Base-by-base conservation (phyloP, 2,888 invertebrate species). In the Zhuqinia jingwanae region DNA sequence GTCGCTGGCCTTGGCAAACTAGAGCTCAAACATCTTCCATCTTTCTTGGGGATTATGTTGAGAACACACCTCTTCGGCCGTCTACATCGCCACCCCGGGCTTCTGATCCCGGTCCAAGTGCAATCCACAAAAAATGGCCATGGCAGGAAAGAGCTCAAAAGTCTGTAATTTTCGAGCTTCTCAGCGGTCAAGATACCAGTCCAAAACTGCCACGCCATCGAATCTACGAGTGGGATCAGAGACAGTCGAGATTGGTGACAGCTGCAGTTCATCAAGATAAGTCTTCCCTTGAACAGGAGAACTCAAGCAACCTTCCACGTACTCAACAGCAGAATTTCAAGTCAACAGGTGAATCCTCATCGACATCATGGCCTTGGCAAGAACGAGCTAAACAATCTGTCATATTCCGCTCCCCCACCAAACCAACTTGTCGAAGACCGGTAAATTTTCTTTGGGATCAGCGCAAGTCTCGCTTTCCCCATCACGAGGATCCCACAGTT, bases 71-170 rank as follows among this genome's bases (percentile, higher is more conserved):
- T 15, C 73, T 22, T 3, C 20, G 22, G 27, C 47, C 42, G 10
- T n/a, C 11, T 27, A 10, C 20, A 2, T 30, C 11, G 1, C 17
- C 30, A 6, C 8, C 22, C 2, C 56, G 10, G 13, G 56, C 68
- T n/a, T n/a, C n/a, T n/a, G n/a, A n/a, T n/a, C n/a, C n/a, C n/a
- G n/a, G n/a, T 20, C 27, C 36, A 3, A 8, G 5, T 36, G 36
- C 8, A 36, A 36, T 36, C 36, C 36, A 36, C 13, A 6, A 22
- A 15, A 45, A 22, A n/a, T 84, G 60, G 45, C 84, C 84, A 13
- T 84, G 84, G 84, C 84, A 84, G 22, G 84, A 84, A 30, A 30
- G 84, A 56, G 84, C 84, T 0, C 47, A 53, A 20, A 84, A 68
- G 17, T 84, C 84, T 0, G 56, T 68, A 8, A 84, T 84, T 68